These are phyloP conservation scores for Ceuthmochares aereus DNA, from an alignment of 2,113 vertebrate species.

Conservation along the genomic window DNA sequence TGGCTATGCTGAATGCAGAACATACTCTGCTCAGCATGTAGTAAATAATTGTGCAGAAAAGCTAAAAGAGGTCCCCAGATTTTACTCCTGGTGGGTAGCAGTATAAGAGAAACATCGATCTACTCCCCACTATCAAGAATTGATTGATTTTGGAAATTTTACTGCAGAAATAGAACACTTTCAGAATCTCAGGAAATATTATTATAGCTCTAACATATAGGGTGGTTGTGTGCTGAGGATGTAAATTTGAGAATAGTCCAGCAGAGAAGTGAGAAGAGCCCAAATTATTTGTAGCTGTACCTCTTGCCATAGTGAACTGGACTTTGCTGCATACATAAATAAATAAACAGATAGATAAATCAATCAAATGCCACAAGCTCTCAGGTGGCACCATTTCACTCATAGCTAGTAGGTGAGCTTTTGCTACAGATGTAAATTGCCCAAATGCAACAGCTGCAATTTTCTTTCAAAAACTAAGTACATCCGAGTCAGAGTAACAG, in stretches of 20 bases:
- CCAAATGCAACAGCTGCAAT: not conserved
- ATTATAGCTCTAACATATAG: not conserved
- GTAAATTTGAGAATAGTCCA: not conserved
- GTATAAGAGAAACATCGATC: not conserved
- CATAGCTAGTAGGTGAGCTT: not conserved
- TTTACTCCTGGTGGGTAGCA: not conserved
- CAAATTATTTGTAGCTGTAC: not conserved
- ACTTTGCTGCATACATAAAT: not conserved
- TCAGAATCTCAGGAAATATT: not conserved
- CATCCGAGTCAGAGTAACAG: not conserved
- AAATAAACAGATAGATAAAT: not conserved
- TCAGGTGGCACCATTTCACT: not conserved
- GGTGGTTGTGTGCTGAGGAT: not conserved
- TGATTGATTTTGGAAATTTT: not conserved
- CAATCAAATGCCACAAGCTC: not conserved
- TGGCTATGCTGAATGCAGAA: not conserved
- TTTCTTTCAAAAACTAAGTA: not conserved
- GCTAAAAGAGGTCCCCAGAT: not conserved
- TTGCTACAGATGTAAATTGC: not conserved
- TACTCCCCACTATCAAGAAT: not conserved
- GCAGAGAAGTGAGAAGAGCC: not conserved
- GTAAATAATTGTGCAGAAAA: conserved; percentile 8
- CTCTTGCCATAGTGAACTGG: not conserved
- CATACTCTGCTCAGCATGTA: not conserved
- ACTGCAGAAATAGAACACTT: conserved; percentile 4